Evolutionary conservation across 2,113 vertebrate genomes (phyloP).

Genomic region (Grantiella picta): DNA sequence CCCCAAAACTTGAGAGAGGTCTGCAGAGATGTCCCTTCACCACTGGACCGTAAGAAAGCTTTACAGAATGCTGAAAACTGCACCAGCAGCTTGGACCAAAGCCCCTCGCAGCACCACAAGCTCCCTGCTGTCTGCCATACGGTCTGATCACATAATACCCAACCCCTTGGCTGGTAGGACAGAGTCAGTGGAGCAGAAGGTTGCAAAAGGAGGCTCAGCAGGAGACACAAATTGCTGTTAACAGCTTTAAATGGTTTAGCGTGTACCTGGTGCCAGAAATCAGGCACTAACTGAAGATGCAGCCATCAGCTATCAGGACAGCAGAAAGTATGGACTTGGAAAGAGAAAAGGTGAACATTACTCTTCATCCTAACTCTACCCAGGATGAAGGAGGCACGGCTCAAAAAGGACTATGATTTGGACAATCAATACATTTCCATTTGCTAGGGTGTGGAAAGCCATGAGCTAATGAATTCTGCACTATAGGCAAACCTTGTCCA

Average conservation of each 20-base stretch:
- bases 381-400: neutral
- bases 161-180: neutral
- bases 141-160: neutral
- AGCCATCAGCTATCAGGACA: neutral
- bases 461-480: neutral
- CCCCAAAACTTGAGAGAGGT: neutral
- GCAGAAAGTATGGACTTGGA: neutral
- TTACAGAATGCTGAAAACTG: neutral
- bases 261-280: neutral
- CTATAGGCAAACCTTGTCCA: neutral
- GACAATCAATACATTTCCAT: neutral
- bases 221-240: neutral
- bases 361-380: neutral
- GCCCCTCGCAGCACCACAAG: fast-evolving
- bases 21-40: neutral
- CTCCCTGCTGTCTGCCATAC: neutral
- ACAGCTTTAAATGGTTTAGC: neutral
- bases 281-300: neutral
- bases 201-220: neutral
- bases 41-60: neutral
- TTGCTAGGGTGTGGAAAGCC: neutral
- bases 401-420: neutral
- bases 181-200: neutral
- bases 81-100: neutral
- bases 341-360: neutral